Base-by-base conservation (phyloP, 2,888 invertebrate species). In the Conus canariensis region DNA sequence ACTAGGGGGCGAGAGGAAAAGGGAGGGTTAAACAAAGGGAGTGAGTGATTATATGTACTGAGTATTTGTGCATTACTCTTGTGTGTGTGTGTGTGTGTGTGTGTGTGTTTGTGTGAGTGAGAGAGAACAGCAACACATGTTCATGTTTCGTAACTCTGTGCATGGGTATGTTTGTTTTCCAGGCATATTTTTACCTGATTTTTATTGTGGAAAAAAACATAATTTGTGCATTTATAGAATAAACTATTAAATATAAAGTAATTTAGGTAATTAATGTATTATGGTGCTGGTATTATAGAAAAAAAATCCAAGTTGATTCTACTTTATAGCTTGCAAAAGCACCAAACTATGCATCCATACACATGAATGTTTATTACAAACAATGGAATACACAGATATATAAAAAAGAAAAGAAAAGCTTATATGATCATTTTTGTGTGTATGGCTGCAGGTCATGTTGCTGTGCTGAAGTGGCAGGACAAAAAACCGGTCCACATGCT, bases 381-480 rank as follows among this genome's bases (percentile, higher is more conserved):
- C 70, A 74, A 74, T 14, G 70, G 70, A n/a, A 74, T 74, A 74
- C 16, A 74, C 70, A 74, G 22, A 74, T 22, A 74, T 9, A 74
- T 74, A 74, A 16, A 64, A 74, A 74, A 74, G 8, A 19, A 19
- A 74, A 74, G 70, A 19, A 19, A 74, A 22, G 22, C 70, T 22
- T 5, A 22, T 22, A 74, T 74, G 70, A 74, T 74, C 70, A 74
- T 74, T 74, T 74, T 14, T 74, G 70, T 74, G 70, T 22, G 70
- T 12, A 74, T 74, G 70, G 70, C 22, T 74, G 70, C 70, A 74
- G 70, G 70, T 74, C 70, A 59, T 85, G n/a, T 56, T 85, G 85
- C 60, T 85, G 58, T 85, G 59, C 85, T 59, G 85, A 85, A 7
- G 70, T 74, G 85, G 85, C 58, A 85, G 56, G 85, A 85, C 59